These are phyloP conservation scores for Drosophila recens DNA, from an alignment of 2,888 invertebrate species.

Conservation along the genomic window DNA sequence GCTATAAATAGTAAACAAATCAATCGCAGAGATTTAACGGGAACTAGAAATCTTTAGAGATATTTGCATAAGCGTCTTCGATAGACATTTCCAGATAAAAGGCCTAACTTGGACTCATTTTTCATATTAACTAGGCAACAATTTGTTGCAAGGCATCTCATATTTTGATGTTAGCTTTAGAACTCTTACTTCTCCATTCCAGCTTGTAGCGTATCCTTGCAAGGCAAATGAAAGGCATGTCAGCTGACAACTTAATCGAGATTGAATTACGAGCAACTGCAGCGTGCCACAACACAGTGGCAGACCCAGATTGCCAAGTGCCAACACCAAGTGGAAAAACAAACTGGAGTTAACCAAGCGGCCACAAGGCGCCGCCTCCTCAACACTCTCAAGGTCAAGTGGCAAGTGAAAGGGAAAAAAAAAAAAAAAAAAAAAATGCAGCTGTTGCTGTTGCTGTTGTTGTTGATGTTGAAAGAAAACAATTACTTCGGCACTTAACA, in stretches of 20 bases:
- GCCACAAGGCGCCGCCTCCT: slow-evolving; percentile 21
- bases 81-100: background rate
- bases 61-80: background rate
- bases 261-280: slow-evolving; percentile 22
- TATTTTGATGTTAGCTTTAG: background rate
- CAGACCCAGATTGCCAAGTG: slow-evolving; percentile 1
- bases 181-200: background rate
- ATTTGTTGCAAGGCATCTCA: slow-evolving; percentile 4
- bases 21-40: background rate
- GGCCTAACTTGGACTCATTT: background rate
- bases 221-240: background rate
- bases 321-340: slow-evolving; percentile 5
- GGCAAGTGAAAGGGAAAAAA: slow-evolving; percentile 75
- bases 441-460: slow-evolving; percentile 34
- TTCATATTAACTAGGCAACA: background rate
- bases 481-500: slow-evolving; percentile 84
- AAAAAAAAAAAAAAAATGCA: too few species aligned
- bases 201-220: background rate
- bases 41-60: too few species aligned
- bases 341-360: slow-evolving; percentile 16
- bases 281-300: slow-evolving; percentile 5
- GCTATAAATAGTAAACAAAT: background rate
- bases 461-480: slow-evolving; percentile 82
- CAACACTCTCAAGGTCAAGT: slow-evolving; percentile 68
- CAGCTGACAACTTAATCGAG: slow-evolving; percentile 30